These are phyloP conservation scores for Pelusios castaneus DNA, from an alignment of 2,113 vertebrate species.

Conservation along the genomic window DNA sequence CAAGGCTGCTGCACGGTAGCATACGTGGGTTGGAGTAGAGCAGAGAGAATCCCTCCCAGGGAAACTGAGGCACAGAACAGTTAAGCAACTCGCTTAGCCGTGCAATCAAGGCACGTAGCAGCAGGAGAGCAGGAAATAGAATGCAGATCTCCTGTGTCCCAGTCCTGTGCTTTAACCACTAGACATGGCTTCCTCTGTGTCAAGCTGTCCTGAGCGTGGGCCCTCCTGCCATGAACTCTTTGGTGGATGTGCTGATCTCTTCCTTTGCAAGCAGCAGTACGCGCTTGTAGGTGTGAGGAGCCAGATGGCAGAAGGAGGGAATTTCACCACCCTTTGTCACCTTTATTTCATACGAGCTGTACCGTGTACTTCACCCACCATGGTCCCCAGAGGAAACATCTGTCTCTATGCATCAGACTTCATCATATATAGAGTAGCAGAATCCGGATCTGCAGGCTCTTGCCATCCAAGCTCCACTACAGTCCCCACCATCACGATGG, in stretches of 20 bases:
- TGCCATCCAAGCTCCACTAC: background rate
- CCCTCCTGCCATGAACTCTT: background rate
- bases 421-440: background rate
- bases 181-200: background rate
- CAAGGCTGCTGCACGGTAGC: background rate
- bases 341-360: background rate
- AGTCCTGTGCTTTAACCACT: background rate
- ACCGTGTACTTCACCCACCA: background rate
- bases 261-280: background rate
- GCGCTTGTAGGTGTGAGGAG: background rate
- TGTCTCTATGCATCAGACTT: background rate
- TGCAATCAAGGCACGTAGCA: background rate
- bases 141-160: background rate
- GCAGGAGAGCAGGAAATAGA: background rate
- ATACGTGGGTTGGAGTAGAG: background rate
- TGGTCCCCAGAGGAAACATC: background rate
- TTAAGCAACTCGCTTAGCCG: background rate
- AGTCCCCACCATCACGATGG: too few species aligned
- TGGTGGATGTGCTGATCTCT: background rate
- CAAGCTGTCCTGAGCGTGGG: background rate
- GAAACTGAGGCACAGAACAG: background rate
- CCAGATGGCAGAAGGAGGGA: background rate
- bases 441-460: background rate
- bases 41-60: background rate
- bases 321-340: background rate